A percentile compares a stretch with the other conserved stretches of the same genome.
Evolutionary conservation across 2,113 vertebrate species (phyloP).

Genomic region (Verasper variegatus): DNA sequence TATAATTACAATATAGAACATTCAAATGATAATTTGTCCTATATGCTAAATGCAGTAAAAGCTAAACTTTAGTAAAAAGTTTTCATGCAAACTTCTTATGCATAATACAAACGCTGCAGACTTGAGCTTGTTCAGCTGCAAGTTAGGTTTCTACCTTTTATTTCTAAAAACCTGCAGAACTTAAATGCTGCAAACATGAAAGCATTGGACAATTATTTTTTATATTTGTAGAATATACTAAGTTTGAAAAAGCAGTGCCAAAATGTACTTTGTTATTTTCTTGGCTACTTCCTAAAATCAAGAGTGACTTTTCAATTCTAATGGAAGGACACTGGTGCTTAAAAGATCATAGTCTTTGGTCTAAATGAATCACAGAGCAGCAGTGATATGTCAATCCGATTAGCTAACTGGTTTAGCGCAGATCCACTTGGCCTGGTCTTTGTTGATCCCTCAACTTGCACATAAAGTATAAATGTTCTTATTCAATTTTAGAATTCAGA

Average conservation of each 20-base stretch:
- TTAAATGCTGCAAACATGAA: too few species aligned
- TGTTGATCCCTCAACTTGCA: conserved; percentile 51
- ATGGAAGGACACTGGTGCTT: conserved; percentile 70
- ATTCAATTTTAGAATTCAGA: neutral
- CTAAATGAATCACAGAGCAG: conserved; percentile 70
- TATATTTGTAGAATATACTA: neutral
- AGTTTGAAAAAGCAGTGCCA: neutral
- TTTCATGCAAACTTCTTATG: neutral
- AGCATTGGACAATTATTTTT: too few species aligned
- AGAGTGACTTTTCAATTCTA: conserved; percentile 58
- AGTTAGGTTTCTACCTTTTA: too few species aligned
- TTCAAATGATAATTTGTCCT: neutral
- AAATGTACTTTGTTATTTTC: neutral
- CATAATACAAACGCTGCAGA: too few species aligned
- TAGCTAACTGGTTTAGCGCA: conserved; percentile 80
- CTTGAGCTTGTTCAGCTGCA: too few species aligned
- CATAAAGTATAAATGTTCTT: conserved; percentile 19
- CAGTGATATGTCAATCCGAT: conserved; percentile 78
- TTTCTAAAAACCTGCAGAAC: too few species aligned
- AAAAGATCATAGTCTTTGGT: conserved; percentile 75
- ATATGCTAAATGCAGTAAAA: neutral
- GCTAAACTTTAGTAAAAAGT: neutral
- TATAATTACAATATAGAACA: neutral
- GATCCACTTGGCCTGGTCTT: conserved; percentile 70
- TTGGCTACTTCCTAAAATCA: neutral